phyloP scores from a whole-genome alignment of 2,888 invertebrate species.

The Stenchaetothrips biformis region DNA sequence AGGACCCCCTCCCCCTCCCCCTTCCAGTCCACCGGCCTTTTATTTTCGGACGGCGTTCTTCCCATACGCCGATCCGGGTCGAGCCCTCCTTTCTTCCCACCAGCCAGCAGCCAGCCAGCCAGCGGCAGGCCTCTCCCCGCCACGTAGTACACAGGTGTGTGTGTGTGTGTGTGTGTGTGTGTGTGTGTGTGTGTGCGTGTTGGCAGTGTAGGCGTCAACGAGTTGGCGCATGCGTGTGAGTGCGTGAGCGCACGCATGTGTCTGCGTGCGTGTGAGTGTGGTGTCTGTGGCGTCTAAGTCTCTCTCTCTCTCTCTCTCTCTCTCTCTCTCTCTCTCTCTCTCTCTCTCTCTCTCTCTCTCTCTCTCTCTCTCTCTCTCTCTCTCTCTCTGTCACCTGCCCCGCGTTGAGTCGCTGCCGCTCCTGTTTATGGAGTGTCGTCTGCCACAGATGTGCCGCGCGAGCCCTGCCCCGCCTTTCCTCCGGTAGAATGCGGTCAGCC shows the following conservation, averaged over 20 bases:
- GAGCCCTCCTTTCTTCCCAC: constrained; percentile 15
- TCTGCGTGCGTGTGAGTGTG: neutral
- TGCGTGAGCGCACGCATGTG: neutral
- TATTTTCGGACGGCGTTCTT: neutral
- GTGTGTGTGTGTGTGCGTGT: neutral
- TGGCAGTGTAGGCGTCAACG: neutral
- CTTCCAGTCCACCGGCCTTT: neutral
- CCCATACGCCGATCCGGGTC: constrained; percentile 5
- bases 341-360: too few relatives aligned
- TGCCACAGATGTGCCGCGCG: too few relatives aligned
- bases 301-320: neutral
- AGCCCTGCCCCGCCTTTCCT: neutral
- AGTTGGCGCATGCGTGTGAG: neutral
- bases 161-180: too few relatives aligned
- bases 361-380: too few relatives aligned
- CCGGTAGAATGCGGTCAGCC: neutral
- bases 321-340: constrained; percentile 1
- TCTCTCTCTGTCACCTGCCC: too few relatives aligned
- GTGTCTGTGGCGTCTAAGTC: neutral
- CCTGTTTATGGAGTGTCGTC: too few relatives aligned
- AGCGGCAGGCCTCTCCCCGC: neutral
- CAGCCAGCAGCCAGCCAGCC: neutral
- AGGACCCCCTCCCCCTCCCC: neutral
- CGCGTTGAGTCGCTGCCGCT: too few relatives aligned
- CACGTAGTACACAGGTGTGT: neutral